Conservation (phyloP, 2,113 vertebrate genomes). For the Azemiops feae region DNA sequence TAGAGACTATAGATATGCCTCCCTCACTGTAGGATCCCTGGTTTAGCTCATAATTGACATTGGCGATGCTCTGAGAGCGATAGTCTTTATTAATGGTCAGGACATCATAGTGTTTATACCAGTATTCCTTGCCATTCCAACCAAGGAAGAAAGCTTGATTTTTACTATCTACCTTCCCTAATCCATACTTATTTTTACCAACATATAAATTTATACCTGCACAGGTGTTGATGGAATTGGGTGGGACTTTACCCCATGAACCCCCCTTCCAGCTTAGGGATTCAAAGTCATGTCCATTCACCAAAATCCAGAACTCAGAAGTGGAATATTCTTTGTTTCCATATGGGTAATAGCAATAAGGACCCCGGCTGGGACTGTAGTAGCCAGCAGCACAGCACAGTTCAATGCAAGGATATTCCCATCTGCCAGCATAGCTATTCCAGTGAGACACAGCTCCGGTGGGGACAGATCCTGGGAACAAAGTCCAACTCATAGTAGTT, state of each 20-base stretch:
- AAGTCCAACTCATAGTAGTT: slow-evolving; percentile 71
- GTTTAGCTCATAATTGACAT: slow-evolving; percentile 40
- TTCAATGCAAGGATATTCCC: slow-evolving; percentile 72
- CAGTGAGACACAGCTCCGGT: slow-evolving; percentile 69
- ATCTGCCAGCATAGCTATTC: slow-evolving; percentile 69
- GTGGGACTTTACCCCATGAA: slow-evolving; percentile 66
- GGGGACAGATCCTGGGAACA: slow-evolving; percentile 61
- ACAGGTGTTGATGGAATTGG: slow-evolving; percentile 64
- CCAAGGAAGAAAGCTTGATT: slow-evolving; percentile 74
- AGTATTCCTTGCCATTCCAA: slow-evolving; percentile 73
- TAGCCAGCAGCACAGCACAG: slow-evolving; percentile 68
- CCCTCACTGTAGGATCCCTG: slow-evolving; percentile 68
- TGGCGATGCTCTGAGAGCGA: slow-evolving; percentile 69
- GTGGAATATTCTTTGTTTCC: slow-evolving; percentile 65
- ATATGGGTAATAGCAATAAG: slow-evolving; percentile 72
- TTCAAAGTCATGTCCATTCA: slow-evolving; percentile 75
- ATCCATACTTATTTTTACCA: slow-evolving; percentile 75
- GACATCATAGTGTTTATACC: slow-evolving; percentile 74
- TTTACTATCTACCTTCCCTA: slow-evolving; percentile 73
- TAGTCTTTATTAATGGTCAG: slow-evolving; percentile 68
- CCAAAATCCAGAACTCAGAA: slow-evolving; percentile 65
- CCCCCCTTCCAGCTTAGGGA: slow-evolving; percentile 72
- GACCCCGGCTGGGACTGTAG: slow-evolving; percentile 67
- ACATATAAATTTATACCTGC: slow-evolving; percentile 58
- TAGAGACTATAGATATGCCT: slow-evolving; percentile 70